Evolutionary conservation across 2,797 vertebrate species (phyloP).

Genomic region (Myripristis jacobus): DNA sequence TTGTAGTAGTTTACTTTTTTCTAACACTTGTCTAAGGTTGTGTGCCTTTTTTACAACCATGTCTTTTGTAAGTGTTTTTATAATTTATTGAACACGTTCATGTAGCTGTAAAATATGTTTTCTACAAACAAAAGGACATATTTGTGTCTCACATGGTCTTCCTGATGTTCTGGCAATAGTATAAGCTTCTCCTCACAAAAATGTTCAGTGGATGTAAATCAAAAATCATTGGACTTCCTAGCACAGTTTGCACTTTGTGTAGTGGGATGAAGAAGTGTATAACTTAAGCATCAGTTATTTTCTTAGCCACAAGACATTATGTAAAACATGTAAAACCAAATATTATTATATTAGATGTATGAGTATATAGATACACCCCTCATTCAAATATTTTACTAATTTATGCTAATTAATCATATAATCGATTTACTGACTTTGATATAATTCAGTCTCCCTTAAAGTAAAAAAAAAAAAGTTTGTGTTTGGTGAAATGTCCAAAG

Average conservation of each 20-base stretch:
- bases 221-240: conserved; percentile 75
- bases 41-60: conserved; percentile 92
- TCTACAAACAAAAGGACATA: conserved; percentile 66
- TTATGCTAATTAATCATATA: conserved; percentile 29
- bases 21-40: conserved; percentile 83
- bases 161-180: conserved; percentile 80
- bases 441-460: conserved; percentile 48
- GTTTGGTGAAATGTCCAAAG: not conserved
- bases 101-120: conserved; percentile 77
- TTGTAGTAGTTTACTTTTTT: conserved; percentile 82
- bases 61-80: conserved; percentile 87
- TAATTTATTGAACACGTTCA: conserved; percentile 84
- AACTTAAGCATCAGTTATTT: conserved; percentile 23
- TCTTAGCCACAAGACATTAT: not conserved
- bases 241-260: conserved; percentile 80
- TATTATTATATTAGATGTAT: conserved; percentile 26
- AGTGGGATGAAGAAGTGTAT: conserved; percentile 31
- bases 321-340: conserved; percentile 45
- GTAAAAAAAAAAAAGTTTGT: conserved; percentile 12
- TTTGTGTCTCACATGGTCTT: conserved; percentile 88
- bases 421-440: conserved; percentile 43
- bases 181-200: conserved; percentile 59
- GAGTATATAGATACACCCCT: not conserved
- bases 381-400: conserved; percentile 13
- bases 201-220: conserved; percentile 56